A percentile compares a stretch with the other conserved stretches of the same genome.
phyloP scores from a whole-genome alignment of 1,140 invertebrate species.

The Heliconius congener region DNA sequence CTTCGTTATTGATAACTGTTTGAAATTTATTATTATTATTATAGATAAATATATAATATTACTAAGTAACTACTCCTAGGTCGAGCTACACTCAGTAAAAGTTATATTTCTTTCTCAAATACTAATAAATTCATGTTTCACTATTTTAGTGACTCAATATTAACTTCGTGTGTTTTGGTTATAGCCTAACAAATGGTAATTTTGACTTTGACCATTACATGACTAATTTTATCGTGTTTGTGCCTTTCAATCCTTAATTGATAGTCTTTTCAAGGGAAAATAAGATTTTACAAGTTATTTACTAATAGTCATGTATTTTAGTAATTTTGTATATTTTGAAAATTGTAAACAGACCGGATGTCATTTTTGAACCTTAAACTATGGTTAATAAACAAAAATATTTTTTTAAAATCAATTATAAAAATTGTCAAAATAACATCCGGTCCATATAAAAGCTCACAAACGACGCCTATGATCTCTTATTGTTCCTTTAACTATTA shows the following conservation, averaged over 20 bases:
- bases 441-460: slow-evolving; percentile 27
- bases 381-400: background rate
- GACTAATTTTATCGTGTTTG: background rate
- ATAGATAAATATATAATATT: background rate
- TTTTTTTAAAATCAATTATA: background rate
- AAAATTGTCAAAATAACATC: slow-evolving; percentile 29
- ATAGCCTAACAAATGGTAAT: background rate
- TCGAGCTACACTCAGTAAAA: background rate
- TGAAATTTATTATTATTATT: background rate
- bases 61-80: background rate
- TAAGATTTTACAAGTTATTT: slow-evolving; percentile 20
- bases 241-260: background rate
- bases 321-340: slow-evolving; percentile 21
- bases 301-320: slow-evolving; percentile 24
- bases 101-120: background rate
- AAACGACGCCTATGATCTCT: slow-evolving; percentile 58
- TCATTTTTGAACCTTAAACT: slow-evolving; percentile 21
- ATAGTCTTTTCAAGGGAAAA: slow-evolving; percentile 15
- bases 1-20: background rate
- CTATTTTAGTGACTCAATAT: background rate
- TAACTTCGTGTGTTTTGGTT: background rate
- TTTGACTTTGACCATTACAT: background rate
- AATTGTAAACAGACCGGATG: slow-evolving; percentile 36
- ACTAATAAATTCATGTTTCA: background rate
- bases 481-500: slow-evolving; percentile 66